Evolutionary conservation across 2,888 invertebrate species (phyloP), one percentile per base, ranked within the genome.

Genomic region (Smittia sp.): DNA sequence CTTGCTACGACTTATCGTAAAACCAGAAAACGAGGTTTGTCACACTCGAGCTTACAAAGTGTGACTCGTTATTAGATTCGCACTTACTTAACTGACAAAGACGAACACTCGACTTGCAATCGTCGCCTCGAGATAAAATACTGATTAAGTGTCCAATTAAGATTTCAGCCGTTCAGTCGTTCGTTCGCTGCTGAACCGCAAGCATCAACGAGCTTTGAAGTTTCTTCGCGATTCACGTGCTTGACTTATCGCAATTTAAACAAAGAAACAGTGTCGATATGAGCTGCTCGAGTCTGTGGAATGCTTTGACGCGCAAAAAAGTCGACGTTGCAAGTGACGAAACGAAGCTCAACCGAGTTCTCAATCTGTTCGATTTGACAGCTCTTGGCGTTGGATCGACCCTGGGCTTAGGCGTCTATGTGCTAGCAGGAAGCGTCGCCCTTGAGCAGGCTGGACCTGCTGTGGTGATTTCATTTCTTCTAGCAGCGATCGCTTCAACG

Each of bases 321-420:
- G 83, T 81, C 73, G 84, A 83, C 13, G 82, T 81, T 0, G 79
- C 82, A 74, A 78, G 80, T 0, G 84, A 80, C 76, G 75, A 75
- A 63, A 80, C 85, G 1, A 83, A 82, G 74, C 80, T 88, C 76
- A 81, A 84, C 0, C 80, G 96, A 74, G 93, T 93, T 72, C 85
- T 97, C 54, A 90, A 89, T 1, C 85, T 95, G 0, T 77, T 93
- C 32, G 97, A 97, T 83, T 85, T 97, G 69, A 94, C 94, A 0
- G 91, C 93, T 0, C 84, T 97, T 25, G 97, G 91, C 0, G 90
- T 94, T 38, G 94, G 94, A 75, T 89, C 91, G 75, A 94, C 94
- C 0, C 87, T 98, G 13, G 98, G 98, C 0, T 86, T 97, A 27
- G 97, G 97, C 0, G 96, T 97, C 13, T 98, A 98, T 81, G 95